Conservation (phyloP, 2,888 invertebrate genomes). For the Pristionchus fissidentatus region DNA sequence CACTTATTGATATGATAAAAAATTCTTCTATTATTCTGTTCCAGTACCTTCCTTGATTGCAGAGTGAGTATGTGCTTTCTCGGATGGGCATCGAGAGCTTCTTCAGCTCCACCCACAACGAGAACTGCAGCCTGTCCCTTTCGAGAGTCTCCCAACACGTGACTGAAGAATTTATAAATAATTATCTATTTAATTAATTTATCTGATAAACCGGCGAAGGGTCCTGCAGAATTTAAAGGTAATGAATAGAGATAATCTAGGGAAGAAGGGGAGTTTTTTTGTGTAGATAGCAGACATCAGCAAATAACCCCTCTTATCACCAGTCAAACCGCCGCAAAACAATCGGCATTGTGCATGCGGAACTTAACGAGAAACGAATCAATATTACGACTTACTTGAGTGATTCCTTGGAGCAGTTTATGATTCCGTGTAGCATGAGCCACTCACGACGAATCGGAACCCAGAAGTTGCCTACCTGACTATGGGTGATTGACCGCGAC, state of each 20-base stretch:
- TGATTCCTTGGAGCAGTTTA: constrained; percentile 20
- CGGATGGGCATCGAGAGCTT: constrained; percentile 66
- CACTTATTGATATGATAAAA: too few relatives aligned
- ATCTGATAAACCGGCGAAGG: too few relatives aligned
- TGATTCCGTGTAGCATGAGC: constrained; percentile 17
- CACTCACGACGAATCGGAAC: constrained; percentile 10
- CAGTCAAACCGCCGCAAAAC: too few relatives aligned
- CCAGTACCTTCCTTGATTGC: constrained; percentile 52
- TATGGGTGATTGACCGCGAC: not conserved
- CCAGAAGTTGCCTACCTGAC: constrained; percentile 13
- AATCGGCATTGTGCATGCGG: not conserved
- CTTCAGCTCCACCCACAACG: constrained; percentile 68
- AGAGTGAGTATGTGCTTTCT: constrained; percentile 64
- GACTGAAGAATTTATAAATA: not conserved
- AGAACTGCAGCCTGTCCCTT: constrained; percentile 63
- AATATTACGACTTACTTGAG: not conserved
- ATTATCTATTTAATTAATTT: not conserved
- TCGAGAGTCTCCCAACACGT: constrained; percentile 52
- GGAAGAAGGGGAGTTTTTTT: not conserved
- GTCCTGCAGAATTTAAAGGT: too few relatives aligned
- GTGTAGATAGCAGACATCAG: too few relatives aligned
- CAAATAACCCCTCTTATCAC: too few relatives aligned
- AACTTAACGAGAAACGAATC: not conserved
- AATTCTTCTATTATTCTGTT: too few relatives aligned
- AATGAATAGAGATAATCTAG: too few relatives aligned